Base-by-base conservation (phyloP, 2,113 vertebrate species). In the Cynopterus brachyotis region DNA sequence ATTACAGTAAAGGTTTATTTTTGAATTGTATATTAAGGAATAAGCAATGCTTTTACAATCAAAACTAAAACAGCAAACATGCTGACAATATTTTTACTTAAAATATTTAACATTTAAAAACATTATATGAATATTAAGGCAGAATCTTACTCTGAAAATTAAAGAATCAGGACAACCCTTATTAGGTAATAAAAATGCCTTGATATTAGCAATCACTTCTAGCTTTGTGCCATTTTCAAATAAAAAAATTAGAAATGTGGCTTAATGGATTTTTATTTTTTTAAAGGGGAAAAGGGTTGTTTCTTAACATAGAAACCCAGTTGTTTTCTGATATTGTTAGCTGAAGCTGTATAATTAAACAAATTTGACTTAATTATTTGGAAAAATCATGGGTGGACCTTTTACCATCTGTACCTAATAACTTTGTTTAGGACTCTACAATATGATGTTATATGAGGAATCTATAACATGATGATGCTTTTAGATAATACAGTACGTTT, bases 91-190 rank as follows among this genome's bases (percentile, higher is more conserved):
- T 86, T 30, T 57, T 87, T 69, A 57, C 28, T 62, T 82, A 16
- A 91, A 89, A 86, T 96, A 67, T 3, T 80, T 79, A 73, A 11
- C n/a, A 45, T 50, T 92, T 96, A 30, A 22, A 80, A 75, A 78
- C 64, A 89, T 80, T 45, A 80, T 32, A 13, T 83, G 53, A 78
- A 88, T 22, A 3, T 76, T 82, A 95, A 78, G 86, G 64, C 13
- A 94, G n/a, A 83, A 32, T 62, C 15, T 87, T 70, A 79, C n/a
- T 72, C 12, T 87, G 47, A 90, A 95, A 81, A 78, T 40, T n/a
- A 60, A 84, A 59, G 30, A n/a, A 62, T 40, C 30, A 85, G 50
- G 10, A 81, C 73, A 42, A 81, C 15, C 59, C 1, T 86, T 50
- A 73, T 57, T 20, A 92, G 42, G 62, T 80, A 80, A 70, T 4